Base-by-base conservation (phyloP, 2,888 invertebrate species). In the Mellilla xanthometata region DNA sequence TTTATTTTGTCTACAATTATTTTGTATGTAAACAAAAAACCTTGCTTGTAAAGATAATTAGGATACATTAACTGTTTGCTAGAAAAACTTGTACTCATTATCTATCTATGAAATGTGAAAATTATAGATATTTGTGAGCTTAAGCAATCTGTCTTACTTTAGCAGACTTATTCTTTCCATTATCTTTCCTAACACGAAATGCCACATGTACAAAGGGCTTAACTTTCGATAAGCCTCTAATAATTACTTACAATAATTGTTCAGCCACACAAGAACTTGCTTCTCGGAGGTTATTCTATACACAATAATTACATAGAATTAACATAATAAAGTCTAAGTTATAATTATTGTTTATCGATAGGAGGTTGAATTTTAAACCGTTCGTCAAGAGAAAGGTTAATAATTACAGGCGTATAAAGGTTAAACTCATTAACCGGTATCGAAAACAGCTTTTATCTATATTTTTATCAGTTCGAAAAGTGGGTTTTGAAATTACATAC, bases 351-450 rank as follows among this genome's bases (percentile, higher is more conserved):
- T 32, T 28, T 39, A 26, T 24, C 22, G 39, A 44, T 46, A 13
- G 26, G 11, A 43, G 51, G 33, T 34, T 41, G n/a, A 42, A 44
- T 41, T 30, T 24, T 43, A 15, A 48, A 29, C 29, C 32, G 45
- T 35, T 40, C n/a, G 27, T 41, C 26, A 33, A 43, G 38, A 44
- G 29, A 41, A 52, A 55, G 48, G 45, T 46, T 41, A 45, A 45
- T 50, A 36, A 41, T 33, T 41, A 39, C 27, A 28, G 31, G 15
- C 33, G 41, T 13, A 6, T 30, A 43, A 43, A 43, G 49, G 49
- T 49, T 24, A 40, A 40, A 40, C 33, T 33, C 26, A 39, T 49
- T 39, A 39, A 9, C 12, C 13, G 19, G 12, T 2, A 10, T 45
- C n/a, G 12, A 39, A 39, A 26, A 45, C 7, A 31, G 27, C 7